phyloP scores from a whole-genome alignment of 2,888 invertebrate species.

The Drosophila cognata region DNA sequence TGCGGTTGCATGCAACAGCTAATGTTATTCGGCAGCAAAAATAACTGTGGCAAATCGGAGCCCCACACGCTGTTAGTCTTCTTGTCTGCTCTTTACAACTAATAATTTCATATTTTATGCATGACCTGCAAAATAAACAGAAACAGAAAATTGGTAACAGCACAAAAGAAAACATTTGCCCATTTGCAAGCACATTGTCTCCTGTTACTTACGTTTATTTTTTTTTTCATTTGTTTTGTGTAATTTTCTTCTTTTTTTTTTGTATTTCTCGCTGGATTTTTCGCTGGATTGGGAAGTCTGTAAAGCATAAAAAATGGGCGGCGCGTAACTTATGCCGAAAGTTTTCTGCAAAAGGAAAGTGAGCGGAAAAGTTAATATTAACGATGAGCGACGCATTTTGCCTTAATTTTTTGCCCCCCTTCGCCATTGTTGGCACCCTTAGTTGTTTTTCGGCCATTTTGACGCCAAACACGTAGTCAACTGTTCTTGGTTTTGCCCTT shows the following conservation, averaged over 20 bases:
- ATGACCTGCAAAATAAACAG: slow-evolving; percentile 79
- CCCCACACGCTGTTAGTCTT: not conserved
- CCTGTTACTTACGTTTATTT: slow-evolving; percentile 27
- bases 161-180: slow-evolving; percentile 51
- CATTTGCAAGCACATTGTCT: slow-evolving; percentile 61
- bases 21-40: slow-evolving; percentile 31
- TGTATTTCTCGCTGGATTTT: not conserved
- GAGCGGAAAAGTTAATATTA: slow-evolving; percentile 80
- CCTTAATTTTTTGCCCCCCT: slow-evolving; percentile 64
- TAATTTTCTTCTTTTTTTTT: not conserved
- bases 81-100: slow-evolving; percentile 59
- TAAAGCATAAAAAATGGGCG: slow-evolving; percentile 65
- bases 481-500: slow-evolving; percentile 52
- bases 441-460: slow-evolving; percentile 65
- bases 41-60: slow-evolving; percentile 17
- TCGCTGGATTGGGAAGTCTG: slow-evolving; percentile 18
- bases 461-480: slow-evolving; percentile 76
- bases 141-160: slow-evolving; percentile 61
- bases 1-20: slow-evolving; percentile 43
- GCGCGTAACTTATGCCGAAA: slow-evolving; percentile 65
- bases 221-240: not conserved
- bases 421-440: slow-evolving; percentile 8
- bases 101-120: slow-evolving; percentile 81
- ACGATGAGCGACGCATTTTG: slow-evolving; percentile 75
- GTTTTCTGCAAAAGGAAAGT: slow-evolving; percentile 69